A percentile compares a stretch with the other conserved stretches of the same genome.
Conservation (phyloP, 37 sponge, comb jelly and placozoan genomes). For the Cladorhizidae sp. region DNA sequence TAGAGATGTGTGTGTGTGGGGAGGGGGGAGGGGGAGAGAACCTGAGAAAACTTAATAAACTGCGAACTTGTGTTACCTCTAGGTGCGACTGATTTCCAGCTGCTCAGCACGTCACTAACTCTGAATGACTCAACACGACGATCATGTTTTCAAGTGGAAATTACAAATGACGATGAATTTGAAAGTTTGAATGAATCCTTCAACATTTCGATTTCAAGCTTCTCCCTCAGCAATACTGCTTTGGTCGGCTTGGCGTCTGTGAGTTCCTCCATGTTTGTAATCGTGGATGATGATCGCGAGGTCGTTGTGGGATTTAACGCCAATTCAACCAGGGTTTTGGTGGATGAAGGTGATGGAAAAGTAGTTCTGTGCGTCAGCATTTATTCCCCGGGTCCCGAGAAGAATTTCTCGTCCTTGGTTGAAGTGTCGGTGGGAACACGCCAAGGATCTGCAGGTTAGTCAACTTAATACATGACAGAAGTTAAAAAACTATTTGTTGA, state of each 20-base stretch:
- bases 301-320: not conserved
- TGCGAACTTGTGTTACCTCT: too few species aligned
- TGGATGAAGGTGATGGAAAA: not conserved
- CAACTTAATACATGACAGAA: not conserved
- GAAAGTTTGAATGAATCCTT: not conserved
- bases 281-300: conserved; percentile 16
- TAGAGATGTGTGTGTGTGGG: too few species aligned
- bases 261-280: not conserved
- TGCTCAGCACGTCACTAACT: not conserved
- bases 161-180: conserved; percentile 4
- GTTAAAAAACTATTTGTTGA: not conserved
- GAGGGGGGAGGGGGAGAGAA: too few species aligned
- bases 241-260: not conserved
- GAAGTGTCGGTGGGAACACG: not conserved
- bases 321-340: not conserved
- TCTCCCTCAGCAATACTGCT: not conserved
- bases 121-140: not conserved
- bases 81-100: not conserved
- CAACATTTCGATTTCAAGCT: not conserved
- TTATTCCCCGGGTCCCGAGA: not conserved
- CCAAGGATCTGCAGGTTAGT: conserved; percentile 6
- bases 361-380: not conserved
- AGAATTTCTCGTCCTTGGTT: not conserved
- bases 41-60: too few species aligned
- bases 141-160: not conserved